Evolutionary conservation across 37 sponge, comb jelly and placozoan species (phyloP).

Genomic region (Lycopodina hypogea): DNA sequence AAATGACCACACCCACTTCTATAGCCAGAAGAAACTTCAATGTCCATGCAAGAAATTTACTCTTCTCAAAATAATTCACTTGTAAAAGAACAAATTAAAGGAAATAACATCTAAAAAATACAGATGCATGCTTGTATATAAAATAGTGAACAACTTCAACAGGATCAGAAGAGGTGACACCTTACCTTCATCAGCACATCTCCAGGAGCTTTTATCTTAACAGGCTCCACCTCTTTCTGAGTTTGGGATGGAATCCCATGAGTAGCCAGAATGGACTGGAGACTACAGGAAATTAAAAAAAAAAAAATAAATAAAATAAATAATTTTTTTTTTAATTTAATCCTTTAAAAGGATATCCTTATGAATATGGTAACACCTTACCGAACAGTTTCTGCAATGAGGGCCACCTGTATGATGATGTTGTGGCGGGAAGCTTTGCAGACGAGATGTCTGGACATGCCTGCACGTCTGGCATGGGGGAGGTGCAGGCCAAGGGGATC

Average conservation of each 20-base stretch:
- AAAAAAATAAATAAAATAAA: not conserved
- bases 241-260: constrained; percentile 92
- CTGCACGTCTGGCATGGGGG: constrained; percentile 15
- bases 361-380: too few relatives aligned
- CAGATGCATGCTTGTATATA: too few relatives aligned
- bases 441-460: constrained; percentile 34
- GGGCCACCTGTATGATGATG: constrained; percentile 81
- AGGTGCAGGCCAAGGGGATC: constrained; percentile 76
- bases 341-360: not conserved
- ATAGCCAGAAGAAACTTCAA: too few relatives aligned
- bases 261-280: constrained; percentile 84
- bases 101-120: too few relatives aligned
- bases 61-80: too few relatives aligned
- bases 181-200: constrained; percentile 59
- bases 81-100: too few relatives aligned
- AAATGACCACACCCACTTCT: too few relatives aligned
- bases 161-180: too few relatives aligned
- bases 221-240: constrained; percentile 79
- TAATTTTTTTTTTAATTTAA: not conserved
- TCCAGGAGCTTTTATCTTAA: constrained; percentile 64
- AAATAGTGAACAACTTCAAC: too few relatives aligned
- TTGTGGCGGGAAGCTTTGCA: constrained; percentile 48
- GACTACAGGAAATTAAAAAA: constrained; percentile 60
- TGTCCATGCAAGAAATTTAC: too few relatives aligned
- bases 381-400: constrained; percentile 74